Conservation (phyloP, 2,113 vertebrate species). For the Megaleporinus macrocephalus region DNA sequence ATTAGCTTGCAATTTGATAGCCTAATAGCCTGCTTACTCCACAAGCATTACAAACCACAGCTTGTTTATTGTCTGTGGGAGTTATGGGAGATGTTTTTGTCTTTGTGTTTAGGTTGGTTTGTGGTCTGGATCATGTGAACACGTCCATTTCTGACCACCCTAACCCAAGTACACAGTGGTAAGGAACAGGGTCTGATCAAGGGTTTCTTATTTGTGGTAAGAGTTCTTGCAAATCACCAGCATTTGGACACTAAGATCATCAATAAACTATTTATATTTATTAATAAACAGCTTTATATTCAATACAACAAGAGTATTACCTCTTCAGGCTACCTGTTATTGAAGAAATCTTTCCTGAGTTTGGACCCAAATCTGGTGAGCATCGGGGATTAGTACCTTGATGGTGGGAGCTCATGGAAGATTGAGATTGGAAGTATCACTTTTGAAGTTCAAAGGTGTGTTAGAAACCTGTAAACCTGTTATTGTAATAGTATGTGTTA, state of each 20-base stretch:
- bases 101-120: slow-evolving; percentile 57
- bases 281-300: too few relatives aligned
- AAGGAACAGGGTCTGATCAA: slow-evolving; percentile 74
- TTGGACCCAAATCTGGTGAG: slow-evolving; percentile 87
- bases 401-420: slow-evolving; percentile 76
- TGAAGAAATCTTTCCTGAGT: slow-evolving; percentile 86
- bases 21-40: slow-evolving; percentile 51
- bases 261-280: background rate
- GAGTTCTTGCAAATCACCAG: slow-evolving; percentile 46
- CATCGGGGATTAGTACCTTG: slow-evolving; percentile 84
- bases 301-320: too few relatives aligned
- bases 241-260: background rate
- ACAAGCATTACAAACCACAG: slow-evolving; percentile 55
- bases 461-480: background rate
- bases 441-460: slow-evolving; percentile 89
- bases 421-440: slow-evolving; percentile 64
- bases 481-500: too few relatives aligned
- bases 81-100: slow-evolving; percentile 56
- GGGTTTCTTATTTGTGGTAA: slow-evolving; percentile 92
- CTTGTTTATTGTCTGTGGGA: slow-evolving; percentile 45
- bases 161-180: slow-evolving; percentile 84
- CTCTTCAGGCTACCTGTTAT: slow-evolving; percentile 87
- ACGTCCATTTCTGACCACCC: slow-evolving; percentile 77
- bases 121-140: slow-evolving; percentile 72
- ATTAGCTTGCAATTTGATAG: slow-evolving; percentile 60